Base-by-base conservation (phyloP, 1,140 invertebrate genomes). In the Apis dorsata region DNA sequence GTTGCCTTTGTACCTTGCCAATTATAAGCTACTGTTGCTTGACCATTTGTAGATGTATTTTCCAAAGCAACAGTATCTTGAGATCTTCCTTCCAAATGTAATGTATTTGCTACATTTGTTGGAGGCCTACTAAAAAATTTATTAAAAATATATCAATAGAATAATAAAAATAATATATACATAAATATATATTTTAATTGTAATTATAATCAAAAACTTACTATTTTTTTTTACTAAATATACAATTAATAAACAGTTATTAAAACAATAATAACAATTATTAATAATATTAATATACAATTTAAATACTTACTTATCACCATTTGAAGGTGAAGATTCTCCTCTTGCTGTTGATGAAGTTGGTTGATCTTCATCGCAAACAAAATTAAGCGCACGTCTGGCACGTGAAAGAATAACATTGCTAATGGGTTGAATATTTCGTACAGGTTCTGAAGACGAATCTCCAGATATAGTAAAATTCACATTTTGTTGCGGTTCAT, bases 1-100 rank as follows among this genome's bases (percentile, higher is more conserved):
- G 96, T 96, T 2, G 95, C 95, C 90, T 97, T 97, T 19, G 95
- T 96, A 34, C 96, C 94, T 86, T 96, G 95, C 95, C 95, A 96
- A 89, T 96, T 96, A 87, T 95, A 95, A 2, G 94, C 91, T 24
- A 83, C 81, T 15, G 63, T 79, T 44, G 88, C n/a, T 21, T 86
- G 86, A 63, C 63, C 83, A 82, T 86, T 88, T 17, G 81, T 72
- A 12, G 86, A 74, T 59, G 75, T 87, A 73, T 89, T 91, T 34
- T 92, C 91, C 34, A 90, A 65, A 7, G 88, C 74, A 57, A 83
- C 62, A 34, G 84, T 89, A 81, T 88, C 89, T n/a, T 87, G 86
- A 13, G 89, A 60, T 70, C 89, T 88, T 60, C 87, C 83, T 81
- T 92, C 92, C 24, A 88, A 69, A 79, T 92, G 91, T 11, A 85